Conservation (phyloP, 2,888 invertebrate genomes). For the Leptarthrus brevirostris region DNA sequence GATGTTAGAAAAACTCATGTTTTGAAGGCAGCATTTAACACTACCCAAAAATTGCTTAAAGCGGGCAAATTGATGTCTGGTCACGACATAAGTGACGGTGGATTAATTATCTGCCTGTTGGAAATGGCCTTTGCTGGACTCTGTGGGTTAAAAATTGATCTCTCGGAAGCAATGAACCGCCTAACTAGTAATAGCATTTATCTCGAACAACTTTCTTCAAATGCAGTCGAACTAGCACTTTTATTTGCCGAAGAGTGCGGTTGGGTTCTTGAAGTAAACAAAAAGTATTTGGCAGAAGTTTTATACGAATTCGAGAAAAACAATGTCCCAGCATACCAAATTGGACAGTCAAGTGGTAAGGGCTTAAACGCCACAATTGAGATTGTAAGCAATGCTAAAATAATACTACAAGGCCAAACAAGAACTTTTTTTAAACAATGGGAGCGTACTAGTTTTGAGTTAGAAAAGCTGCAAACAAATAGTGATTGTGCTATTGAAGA, state of each 20-base stretch:
- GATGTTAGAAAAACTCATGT: conserved; percentile 79
- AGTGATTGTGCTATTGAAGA: conserved; percentile 83
- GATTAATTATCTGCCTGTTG: conserved; percentile 86
- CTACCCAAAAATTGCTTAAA: conserved; percentile 85
- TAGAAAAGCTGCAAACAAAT: conserved; percentile 89
- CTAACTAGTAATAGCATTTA: conserved; percentile 56
- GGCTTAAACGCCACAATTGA: conserved; percentile 70
- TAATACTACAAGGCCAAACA: conserved; percentile 73
- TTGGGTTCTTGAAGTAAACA: conserved; percentile 81
- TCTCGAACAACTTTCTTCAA: conserved; percentile 59
- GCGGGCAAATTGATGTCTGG: conserved; percentile 74
- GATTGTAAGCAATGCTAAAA: conserved; percentile 56
- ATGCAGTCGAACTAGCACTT: conserved; percentile 72
- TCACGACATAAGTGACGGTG: conserved; percentile 98
- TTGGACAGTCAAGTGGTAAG: conserved; percentile 76
- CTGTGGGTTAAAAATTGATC: conserved; percentile 78
- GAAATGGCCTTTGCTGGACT: conserved; percentile 98
- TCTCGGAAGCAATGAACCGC: conserved; percentile 68
- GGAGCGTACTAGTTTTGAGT: conserved; percentile 94
- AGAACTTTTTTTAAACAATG: conserved; percentile 82
- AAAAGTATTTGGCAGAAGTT: conserved; percentile 71
- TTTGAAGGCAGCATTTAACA: conserved; percentile 81
- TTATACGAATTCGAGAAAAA: conserved; percentile 72
- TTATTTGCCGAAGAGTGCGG: conserved; percentile 89
- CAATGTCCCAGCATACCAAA: conserved; percentile 73